Base-by-base conservation (phyloP, 2,113 vertebrate genomes). In the Deroptyus accipitrinus region DNA sequence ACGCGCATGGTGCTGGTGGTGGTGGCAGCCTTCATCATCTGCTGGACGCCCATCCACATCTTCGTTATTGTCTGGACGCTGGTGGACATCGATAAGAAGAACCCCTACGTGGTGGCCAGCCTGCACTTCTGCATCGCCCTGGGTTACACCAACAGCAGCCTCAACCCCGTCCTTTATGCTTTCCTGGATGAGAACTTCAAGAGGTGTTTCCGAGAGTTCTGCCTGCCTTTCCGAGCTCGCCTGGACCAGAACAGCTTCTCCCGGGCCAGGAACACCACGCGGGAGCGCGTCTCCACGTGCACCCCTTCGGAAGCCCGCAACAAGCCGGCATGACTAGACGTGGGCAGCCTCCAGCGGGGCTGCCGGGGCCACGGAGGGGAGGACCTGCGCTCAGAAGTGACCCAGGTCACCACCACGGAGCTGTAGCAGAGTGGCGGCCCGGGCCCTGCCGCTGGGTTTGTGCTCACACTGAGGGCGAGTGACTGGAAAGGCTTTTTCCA, bases 121-220 rank as follows among this genome's bases (percentile, higher is more conserved):
- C 99, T 99, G 98, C 99, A 99, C 61, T 98, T 99, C 96, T 99
- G 99, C 97, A 99, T 99, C 4, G 99, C 99, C 14, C 97, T 99
- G 91, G 99, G 99, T 66, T 99, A 99, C 81, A 98, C 98, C 97
- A 99, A 99, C 98, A 99, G 99, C 98, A 99, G 99, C 95, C 98
- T 99, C 96, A 99, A 99, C 96, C 99, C 99, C 0, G 97, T 99
- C 70, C 98, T 99, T 22, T 99, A 99, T 2, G 99, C 99, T 48
- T 99, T 99, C 97, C 96, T 99, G 90, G 99, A 99, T 64, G 99
- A 99, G 78, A 99, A 99, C 89, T 99, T 99, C 98, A 99, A 99
- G 96, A 98, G 99, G 91, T 99, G 99, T 93, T 99, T 99, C 97
- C 98, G 98, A 27, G 99, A 99, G 93, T 99, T 99, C 94, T 99